Base-by-base conservation (phyloP, 2,888 invertebrate species). In the Azorinus chamasolen region DNA sequence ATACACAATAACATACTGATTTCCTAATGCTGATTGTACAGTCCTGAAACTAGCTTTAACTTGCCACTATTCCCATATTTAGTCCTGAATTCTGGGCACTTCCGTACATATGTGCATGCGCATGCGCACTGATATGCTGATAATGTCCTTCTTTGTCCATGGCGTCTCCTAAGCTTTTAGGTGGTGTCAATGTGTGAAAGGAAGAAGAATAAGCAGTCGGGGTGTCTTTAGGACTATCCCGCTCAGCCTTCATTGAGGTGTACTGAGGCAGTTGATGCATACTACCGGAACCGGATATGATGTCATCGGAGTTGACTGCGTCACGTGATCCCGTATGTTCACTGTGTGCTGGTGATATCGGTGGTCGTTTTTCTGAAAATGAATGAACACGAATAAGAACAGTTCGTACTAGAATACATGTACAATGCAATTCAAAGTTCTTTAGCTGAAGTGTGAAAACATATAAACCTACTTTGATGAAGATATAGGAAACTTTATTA, bases 71-170 rank as follows among this genome's bases (percentile, higher is more conserved):
- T 37, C 80, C 80, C 70, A 80, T 70, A 66, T 80, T 80, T 22
- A 80, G 73, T 61, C 74, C 74, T 5, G 77, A 39, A 62, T 63
- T 76, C 53, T 80, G 80, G 37, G 69, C 61, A 54, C 61, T 58
- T 37, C 70, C 73, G 53, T 80, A 80, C 32, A 80, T 24, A 50
- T 80, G 80, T 58, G 80, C 76, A 76, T 80, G 80, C 62, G 80
- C 76, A 76, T 80, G 80, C 70, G 80, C 59, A 63, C 46, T 62
- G 24, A 79, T 48, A 46, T 79, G 68, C 24, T 79, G 74, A 54
- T 69, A 81, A 54, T 81, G 78, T 61, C 74, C 74, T 1, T 75
- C 81, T 37, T 72, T 81, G 50, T 75, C 68, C 41, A 77, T 45
- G 20, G 64, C 48, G 32, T 79, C 70, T 10, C 62, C 61, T 37